Conservation (phyloP, 1,140 invertebrate genomes). For the Plutomurus gul region DNA sequence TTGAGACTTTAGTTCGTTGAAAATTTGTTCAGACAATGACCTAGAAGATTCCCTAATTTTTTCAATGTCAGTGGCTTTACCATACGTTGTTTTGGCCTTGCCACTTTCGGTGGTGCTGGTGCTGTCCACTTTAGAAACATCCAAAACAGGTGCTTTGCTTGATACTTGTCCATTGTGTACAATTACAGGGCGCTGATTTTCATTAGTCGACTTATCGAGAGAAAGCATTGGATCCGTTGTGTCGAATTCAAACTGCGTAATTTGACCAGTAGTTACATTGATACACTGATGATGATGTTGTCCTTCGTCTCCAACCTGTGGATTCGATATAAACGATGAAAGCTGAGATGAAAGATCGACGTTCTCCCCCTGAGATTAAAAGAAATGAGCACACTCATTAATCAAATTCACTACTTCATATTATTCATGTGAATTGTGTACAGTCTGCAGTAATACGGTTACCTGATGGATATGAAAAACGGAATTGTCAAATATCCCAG, state of each 20-base stretch:
- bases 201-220: not conserved
- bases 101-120: not conserved
- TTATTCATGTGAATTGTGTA: not conserved
- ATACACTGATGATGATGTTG: not conserved
- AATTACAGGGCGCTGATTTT: not conserved
- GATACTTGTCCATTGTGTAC: not conserved
- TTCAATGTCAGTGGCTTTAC: constrained; percentile 11
- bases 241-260: not conserved
- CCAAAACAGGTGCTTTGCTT: too few relatives aligned
- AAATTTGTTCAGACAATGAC: constrained; percentile 48
- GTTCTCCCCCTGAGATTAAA: not conserved
- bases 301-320: not conserved
- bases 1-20: constrained; percentile 60
- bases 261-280: not conserved
- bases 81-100: not conserved
- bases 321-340: not conserved
- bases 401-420: too few relatives aligned
- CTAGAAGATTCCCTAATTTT: constrained; percentile 55
- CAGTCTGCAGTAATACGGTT: not conserved
- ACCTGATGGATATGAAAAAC: not conserved
- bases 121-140: not conserved
- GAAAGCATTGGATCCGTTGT: not conserved
- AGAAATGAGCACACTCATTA: too few relatives aligned
- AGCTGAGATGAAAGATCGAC: not conserved
- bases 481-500: not conserved